Evolutionary conservation across 35 echinoderm and acorn worm genomes (phyloP), one percentile per base, ranked within the genome.

Genomic region (Anneissia japonica): DNA sequence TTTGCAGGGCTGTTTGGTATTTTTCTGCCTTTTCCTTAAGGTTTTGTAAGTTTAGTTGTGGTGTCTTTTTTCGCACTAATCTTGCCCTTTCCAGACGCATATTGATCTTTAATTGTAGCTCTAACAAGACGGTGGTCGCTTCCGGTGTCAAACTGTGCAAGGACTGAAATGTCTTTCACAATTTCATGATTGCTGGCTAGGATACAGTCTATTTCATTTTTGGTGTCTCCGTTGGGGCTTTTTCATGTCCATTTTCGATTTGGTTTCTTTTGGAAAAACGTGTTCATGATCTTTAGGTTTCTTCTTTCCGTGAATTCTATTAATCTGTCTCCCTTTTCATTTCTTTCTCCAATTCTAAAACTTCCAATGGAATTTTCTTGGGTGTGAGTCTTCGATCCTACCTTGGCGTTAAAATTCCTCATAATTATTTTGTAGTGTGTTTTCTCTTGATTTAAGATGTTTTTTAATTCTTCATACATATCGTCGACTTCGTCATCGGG

Each of bases 171-270:
- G 34, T 76, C 7, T 76, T 76, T 76, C 6, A 76, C 74, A 76
- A 76, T 76, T 11, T 76, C 9, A 76, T 7, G 74, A 30, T 76
- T 76, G 74, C 34, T 29, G 7, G 74, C 34, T 29, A 76, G 74
- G 7, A 76, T 76, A 33, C 28, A 76, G 28, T 76, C 74, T 30
- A 76, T 76, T 33, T 76, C 74, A 29, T 76, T 76, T 76, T 76
- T 76, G 74, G 28, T 29, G 7, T 26, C 34, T 6, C 74, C 74
- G 34, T 76, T 76, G 28, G 9, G 74, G 74, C 74, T 76, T 6
- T 29, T 7, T 33, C 74, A 76, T 29, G 74, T 76, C 74, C 74
- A 76, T 76, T 76, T 76, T 11, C 74, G 74, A 76, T 7, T 11
- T 7, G 28, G 28, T 29, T 76, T 76, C 28, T 76, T 76, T 33